These are phyloP conservation scores for Podarcis lilfordi DNA, from an alignment of 2,797 vertebrate genomes.

Conservation along the genomic window DNA sequence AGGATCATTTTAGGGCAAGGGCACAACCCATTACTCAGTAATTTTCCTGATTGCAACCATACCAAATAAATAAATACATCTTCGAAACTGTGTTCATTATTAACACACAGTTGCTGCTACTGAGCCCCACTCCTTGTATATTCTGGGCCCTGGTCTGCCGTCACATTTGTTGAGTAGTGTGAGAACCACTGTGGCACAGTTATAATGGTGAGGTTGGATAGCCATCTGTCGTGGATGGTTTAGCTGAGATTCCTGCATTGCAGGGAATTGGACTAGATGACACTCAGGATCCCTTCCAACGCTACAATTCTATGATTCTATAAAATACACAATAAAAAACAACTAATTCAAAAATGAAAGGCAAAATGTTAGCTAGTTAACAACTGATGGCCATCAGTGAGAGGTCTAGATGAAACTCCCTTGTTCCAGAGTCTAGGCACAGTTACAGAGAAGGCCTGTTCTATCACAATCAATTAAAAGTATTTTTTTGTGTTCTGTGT, in stretches of 20 bases:
- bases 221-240: too few relatives aligned
- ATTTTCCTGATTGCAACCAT: not conserved
- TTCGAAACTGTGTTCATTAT: not conserved
- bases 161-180: too few relatives aligned
- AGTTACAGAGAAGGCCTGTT: not conserved
- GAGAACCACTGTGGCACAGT: not conserved
- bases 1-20: not conserved
- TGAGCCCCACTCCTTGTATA: not conserved
- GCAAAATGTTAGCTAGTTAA: not conserved
- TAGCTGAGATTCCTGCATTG: too few relatives aligned
- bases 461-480: not conserved
- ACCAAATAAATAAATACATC: too few relatives aligned
- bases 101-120: not conserved
- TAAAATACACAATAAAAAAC: too few relatives aligned
- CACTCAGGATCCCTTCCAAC: too few relatives aligned
- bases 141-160: not conserved
- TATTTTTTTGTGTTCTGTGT: not conserved
- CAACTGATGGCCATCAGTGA: not conserved
- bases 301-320: too few relatives aligned
- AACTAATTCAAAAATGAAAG: too few relatives aligned
- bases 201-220: not conserved
- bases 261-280: too few relatives aligned
- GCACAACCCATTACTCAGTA: not conserved
- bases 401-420: not conserved
- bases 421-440: not conserved